phyloP scores from a whole-genome alignment of 2,797 vertebrate genomes.

The Ctenochaetus hawaiiensis region DNA sequence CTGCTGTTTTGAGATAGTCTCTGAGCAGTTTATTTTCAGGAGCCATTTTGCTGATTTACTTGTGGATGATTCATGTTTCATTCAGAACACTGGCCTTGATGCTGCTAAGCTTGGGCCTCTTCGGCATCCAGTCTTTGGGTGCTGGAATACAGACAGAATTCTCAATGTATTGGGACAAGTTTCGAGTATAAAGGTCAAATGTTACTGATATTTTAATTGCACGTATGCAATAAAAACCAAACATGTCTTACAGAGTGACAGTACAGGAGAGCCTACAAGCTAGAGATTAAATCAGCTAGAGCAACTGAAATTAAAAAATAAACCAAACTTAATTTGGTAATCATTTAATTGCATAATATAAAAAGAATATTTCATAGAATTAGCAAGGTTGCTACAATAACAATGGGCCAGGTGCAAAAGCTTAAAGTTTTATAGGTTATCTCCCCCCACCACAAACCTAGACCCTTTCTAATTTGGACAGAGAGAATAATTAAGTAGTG shows the following conservation, averaged over 20 bases:
- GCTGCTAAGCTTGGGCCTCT: slow-evolving; percentile 9
- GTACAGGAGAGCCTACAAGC: not conserved
- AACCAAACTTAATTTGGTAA: not conserved
- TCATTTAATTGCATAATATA: not conserved
- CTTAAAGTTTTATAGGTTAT: not conserved
- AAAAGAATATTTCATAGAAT: not conserved
- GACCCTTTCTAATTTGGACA: too few species aligned
- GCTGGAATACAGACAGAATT: not conserved
- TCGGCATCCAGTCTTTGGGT: not conserved
- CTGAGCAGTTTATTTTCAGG: slow-evolving; percentile 38
- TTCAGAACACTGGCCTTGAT: slow-evolving; percentile 26
- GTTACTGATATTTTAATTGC: not conserved
- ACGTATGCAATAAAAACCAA: not conserved
- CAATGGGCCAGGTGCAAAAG: not conserved
- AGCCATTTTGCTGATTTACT: slow-evolving; percentile 31
- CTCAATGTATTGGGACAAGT: not conserved
- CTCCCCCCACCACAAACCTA: too few species aligned
- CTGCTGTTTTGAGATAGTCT: slow-evolving; percentile 20
- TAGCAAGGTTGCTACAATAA: not conserved
- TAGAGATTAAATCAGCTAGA: not conserved
- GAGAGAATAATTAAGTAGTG: not conserved
- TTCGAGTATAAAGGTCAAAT: not conserved
- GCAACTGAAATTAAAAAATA: not conserved
- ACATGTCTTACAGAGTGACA: not conserved
- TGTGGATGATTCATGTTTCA: slow-evolving; percentile 23